These are phyloP conservation scores for Podarcis muralis DNA, from an alignment of 2,113 vertebrate species.

Conservation along the genomic window DNA sequence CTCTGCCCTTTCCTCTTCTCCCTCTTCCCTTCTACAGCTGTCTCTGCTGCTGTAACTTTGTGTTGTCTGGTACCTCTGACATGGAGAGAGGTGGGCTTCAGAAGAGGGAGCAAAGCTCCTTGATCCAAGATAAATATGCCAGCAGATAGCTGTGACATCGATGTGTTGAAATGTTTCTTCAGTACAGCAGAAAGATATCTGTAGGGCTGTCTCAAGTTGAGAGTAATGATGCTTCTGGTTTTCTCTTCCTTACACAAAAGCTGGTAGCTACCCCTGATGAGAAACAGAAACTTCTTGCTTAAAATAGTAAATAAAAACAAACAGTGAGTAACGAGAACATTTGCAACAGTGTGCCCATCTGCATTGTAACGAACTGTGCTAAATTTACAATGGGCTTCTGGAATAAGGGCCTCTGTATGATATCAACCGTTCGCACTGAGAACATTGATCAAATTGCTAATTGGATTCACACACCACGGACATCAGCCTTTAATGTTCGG, in stretches of 20 bases:
- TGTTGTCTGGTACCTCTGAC: background rate
- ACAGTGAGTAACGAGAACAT: background rate
- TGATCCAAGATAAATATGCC: no score
- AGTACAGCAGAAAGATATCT: background rate
- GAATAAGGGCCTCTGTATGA: background rate
- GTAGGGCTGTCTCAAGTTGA: background rate
- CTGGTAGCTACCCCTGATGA: background rate
- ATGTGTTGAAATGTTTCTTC: background rate
- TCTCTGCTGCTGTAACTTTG: no score
- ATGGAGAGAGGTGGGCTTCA: background rate
- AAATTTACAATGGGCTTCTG: constrained; percentile 31
- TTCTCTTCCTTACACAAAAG: background rate
- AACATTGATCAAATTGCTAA: constrained; percentile 62
- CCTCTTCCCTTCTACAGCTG: background rate
- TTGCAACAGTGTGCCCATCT: background rate
- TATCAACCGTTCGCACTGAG: constrained; percentile 40
- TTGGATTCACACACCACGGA: constrained; percentile 53
- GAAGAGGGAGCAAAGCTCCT: background rate
- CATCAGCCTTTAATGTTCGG: constrained; percentile 57
- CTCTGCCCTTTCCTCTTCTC: background rate
- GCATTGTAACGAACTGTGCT: constrained; percentile 22
- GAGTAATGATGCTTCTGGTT: background rate
- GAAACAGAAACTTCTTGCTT: background rate
- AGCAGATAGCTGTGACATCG: background rate
- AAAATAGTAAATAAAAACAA: background rate